Conservation (phyloP, 2,888 invertebrate species). For the Oxyteleia sp. region DNA sequence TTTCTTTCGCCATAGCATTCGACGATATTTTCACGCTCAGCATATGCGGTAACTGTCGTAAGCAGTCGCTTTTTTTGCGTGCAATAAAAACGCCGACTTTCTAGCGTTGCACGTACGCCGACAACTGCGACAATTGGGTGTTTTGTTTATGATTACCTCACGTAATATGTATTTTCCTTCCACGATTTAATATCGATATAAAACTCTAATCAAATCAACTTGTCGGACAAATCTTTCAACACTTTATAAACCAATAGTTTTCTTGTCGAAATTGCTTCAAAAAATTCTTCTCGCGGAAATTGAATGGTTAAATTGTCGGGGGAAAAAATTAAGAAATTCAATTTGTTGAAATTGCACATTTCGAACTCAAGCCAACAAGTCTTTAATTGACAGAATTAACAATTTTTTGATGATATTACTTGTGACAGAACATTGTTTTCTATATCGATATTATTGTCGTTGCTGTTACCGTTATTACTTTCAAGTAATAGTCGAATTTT, state of each 20-base stretch:
- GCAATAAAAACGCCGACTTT: conserved; percentile 74
- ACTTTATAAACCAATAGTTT: conserved; percentile 32
- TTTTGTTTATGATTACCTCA: conserved; percentile 67
- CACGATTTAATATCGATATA: conserved; percentile 43
- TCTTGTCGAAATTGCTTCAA: conserved; percentile 9
- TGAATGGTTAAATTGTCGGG: not conserved
- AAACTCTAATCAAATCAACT: conserved; percentile 56
- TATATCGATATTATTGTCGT: no score
- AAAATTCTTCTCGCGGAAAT: not conserved
- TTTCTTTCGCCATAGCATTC: not conserved
- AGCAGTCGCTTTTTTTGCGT: conserved; percentile 52
- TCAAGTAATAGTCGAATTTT: no score
- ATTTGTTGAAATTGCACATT: no score
- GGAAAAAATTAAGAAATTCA: no score
- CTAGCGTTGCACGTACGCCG: conserved; percentile 77
- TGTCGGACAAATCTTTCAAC: conserved; percentile 42
- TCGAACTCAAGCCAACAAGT: no score
- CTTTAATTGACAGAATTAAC: no score
- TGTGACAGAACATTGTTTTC: no score
- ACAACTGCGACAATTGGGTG: conserved; percentile 69
- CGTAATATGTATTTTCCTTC: conserved; percentile 60
- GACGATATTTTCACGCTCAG: conserved; percentile 51
- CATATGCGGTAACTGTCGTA: conserved; percentile 62
- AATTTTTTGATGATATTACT: no score
- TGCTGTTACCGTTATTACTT: no score